These are phyloP conservation scores for Grammomys surdaster DNA, from an alignment of 2,113 vertebrate genomes.

Conservation along the genomic window DNA sequence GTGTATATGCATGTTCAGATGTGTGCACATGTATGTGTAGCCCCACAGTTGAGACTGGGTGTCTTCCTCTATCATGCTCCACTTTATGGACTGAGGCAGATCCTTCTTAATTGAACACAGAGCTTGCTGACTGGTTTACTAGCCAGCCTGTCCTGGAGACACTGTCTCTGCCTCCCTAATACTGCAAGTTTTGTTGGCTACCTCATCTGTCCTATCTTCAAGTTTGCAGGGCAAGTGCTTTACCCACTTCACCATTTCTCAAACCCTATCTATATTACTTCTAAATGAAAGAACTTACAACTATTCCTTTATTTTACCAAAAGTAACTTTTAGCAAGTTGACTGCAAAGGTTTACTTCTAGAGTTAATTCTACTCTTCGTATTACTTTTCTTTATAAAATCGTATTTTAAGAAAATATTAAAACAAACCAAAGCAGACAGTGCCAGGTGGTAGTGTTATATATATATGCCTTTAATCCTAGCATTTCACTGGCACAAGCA, in stretches of 20 bases:
- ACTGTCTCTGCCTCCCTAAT: neutral
- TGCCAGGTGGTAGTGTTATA: neutral
- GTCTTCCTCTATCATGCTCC: neutral
- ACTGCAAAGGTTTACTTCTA: constrained; percentile 48
- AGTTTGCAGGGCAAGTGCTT: neutral
- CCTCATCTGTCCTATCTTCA: neutral
- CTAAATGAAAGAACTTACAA: neutral
- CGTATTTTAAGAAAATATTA: neutral
- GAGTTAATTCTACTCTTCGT: constrained; percentile 7
- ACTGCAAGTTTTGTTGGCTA: neutral
- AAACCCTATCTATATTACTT: neutral
- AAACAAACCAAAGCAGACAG: neutral
- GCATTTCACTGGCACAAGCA: neutral
- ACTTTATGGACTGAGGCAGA: neutral
- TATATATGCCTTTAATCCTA: neutral
- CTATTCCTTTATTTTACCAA: constrained; percentile 19
- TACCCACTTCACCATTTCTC: neutral
- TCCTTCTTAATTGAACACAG: neutral
- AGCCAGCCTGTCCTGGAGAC: neutral
- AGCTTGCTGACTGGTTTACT: neutral
- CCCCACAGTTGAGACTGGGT: neutral
- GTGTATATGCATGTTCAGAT: too few species aligned
- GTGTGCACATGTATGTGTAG: neutral
- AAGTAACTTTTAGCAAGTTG: constrained; percentile 16
- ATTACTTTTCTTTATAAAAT: constrained; percentile 34